Evolutionary conservation across 1,140 invertebrate genomes (phyloP), one percentile per base, ranked within the genome.

Genomic region (Eriocheir sinensis): DNA sequence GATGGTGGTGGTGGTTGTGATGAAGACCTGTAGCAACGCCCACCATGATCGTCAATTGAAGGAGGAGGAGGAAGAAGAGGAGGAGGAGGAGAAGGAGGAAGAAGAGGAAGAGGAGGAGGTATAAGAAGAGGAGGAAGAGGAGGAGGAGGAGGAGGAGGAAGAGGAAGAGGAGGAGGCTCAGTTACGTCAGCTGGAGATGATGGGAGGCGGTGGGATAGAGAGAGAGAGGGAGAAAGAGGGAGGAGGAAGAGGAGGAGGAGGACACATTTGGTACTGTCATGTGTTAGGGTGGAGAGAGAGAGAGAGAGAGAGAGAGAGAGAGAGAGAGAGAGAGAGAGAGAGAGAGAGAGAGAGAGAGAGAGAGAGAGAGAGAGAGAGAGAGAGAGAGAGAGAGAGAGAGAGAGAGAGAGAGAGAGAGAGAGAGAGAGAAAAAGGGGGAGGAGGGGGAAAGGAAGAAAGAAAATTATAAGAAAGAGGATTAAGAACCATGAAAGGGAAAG

Each of bases 171-270:
- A n/a, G n/a, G 60, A n/a, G n/a, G 60, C 6, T 4, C n/a, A n/a
- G 60, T 72, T 72, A 72, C 60, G 60, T 72, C 60, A 72, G 60
- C 8, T 12, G 27, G 60, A n/a, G 60, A 72, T 72, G 60, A 72
- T 72, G 60, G 27, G 60, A n/a, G n/a, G n/a, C n/a, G n/a, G n/a
- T n/a, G n/a, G n/a, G 88, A 48, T 17, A 85, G 81, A 44, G 88
- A 91, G 89, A 34, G 53, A 91, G 89, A n/a, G 53, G 27, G 30
- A 41, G 17, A 36, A 34, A 60, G 44, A 41, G 89, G 72, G 32
- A 12, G 21, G 21, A 60, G 2, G 34, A 30, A 53, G n/a, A 6
- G 79, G 38, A 32, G 15, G 17, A 60, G 41, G 60, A 72, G 89
- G 53, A 32, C 6, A 3, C n/a, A 32, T 27, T 53, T 53, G 48